Evolutionary conservation across 2,113 vertebrate species (phyloP), one percentile per base, ranked within the genome.

Genomic region (Prionailurus viverrinus): DNA sequence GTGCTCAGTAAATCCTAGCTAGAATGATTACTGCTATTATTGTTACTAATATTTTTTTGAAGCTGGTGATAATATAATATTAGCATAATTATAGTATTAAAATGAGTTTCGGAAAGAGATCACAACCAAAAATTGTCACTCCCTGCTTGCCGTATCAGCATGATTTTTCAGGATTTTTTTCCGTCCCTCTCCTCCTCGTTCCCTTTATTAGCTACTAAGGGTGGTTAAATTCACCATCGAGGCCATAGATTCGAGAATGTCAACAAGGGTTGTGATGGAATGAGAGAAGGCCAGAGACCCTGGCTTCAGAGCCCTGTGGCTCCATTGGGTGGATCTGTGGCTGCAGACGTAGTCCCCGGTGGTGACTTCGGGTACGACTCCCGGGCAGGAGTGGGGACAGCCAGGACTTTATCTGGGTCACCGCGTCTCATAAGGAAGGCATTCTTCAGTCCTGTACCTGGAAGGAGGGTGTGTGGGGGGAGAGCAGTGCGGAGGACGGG

Each of bases 311-410:
- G n/a, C 48, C 45, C 27, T 10, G 33, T 4, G 3, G 53, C 18
- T 39, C 36, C 53, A 1, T 0, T 15, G 39, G 55, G 7, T 23
- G 33, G 53, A 23, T 25, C 25, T 13, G 16, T 2, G 55, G 51
- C 6, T 23, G 12, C 16, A 18, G 61, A n/a, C 3, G 23, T 4
- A 14, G 4, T 21, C 71, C 41, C 18, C 6, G 19, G 10, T 15
- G n/a, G 2, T 39, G 55, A 48, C 31, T 27, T 63, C 3, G 1
- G 18, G 51, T 4, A 0, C 0, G 10, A 27, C 53, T 23, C 7
- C 9, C 5, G 13, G 53, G 41, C 29, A 76, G 18, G 27, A 25
- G 29, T 10, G 2, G 36, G 5, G 3, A 61, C 39, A 21, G 31
- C 4, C 69, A 74, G 48, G 25, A 39, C 29, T 45, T 33, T 55